These are phyloP conservation scores for Adelges cooleyi DNA, from an alignment of 1,140 invertebrate species.

Conservation along the genomic window DNA sequence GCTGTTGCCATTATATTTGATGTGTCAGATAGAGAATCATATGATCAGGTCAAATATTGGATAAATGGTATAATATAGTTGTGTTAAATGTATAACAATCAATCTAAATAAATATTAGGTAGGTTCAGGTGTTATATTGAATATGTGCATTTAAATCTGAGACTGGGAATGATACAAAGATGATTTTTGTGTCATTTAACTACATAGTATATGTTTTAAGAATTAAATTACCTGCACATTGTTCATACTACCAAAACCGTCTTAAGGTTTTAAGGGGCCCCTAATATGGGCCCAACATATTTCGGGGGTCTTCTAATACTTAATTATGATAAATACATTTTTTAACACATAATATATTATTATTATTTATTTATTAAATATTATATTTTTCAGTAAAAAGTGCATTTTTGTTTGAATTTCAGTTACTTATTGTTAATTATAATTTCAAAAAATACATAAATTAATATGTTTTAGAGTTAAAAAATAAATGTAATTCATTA, in stretches of 20 bases:
- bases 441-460: background rate
- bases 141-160: no score
- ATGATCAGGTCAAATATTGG: conserved; percentile 64
- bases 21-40: conserved; percentile 60
- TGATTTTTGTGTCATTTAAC: no score
- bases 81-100: no score
- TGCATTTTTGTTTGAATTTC: background rate
- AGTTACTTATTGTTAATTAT: background rate
- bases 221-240: no score
- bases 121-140: no score
- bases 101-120: no score
- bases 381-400: background rate
- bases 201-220: no score
- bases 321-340: background rate
- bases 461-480: background rate
- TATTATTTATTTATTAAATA: background rate
- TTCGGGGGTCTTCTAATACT: no score
- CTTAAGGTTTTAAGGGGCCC: no score
- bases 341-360: background rate
- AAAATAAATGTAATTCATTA: background rate
- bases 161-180: no score
- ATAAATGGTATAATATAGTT: conserved; percentile 46
- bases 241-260: no score
- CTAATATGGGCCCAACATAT: no score
- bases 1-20: conserved; percentile 80